Evolutionary conservation across 2,113 vertebrate species (phyloP).

Genomic region (human (Homo sapiens)): DNA sequence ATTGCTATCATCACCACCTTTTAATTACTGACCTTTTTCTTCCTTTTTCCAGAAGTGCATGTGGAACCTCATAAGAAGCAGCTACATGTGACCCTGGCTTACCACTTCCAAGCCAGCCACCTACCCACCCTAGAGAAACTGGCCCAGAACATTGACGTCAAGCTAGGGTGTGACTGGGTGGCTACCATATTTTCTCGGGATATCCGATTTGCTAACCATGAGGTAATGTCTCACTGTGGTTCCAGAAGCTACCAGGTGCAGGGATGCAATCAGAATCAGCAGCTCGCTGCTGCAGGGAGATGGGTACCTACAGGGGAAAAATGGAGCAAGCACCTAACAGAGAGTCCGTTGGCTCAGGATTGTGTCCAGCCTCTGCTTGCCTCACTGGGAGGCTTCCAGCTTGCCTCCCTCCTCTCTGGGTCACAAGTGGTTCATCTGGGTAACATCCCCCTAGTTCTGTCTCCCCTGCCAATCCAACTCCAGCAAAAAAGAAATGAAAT

Average conservation of each 20-base stretch:
- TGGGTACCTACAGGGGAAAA: neutral
- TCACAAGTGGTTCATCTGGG: neutral
- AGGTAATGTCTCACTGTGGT: constrained; percentile 84
- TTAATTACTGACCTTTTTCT: neutral
- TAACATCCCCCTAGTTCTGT: neutral
- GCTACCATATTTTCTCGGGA: constrained; percentile 96
- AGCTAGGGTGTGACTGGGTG: constrained; percentile 96
- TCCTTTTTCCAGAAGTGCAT: constrained; percentile 88
- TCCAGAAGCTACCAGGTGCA: no score
- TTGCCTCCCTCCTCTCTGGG: no score
- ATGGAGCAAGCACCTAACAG: neutral
- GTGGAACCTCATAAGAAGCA: constrained; percentile 99
- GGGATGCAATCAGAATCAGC: rapidly evolving
- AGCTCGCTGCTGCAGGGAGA: neutral
- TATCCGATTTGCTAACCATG: constrained; percentile 96
- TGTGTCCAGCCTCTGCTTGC: neutral
- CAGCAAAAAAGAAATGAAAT: neutral
- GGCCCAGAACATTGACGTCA: constrained; percentile 91
- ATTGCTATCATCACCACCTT: rapidly evolving
- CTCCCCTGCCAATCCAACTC: neutral
- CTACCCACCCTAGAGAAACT: constrained; percentile 93
- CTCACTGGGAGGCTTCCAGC: neutral
- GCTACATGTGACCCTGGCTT: constrained; percentile 96
- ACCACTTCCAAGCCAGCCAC: constrained; percentile 96
- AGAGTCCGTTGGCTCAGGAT: neutral